Evolutionary conservation across 2,113 vertebrate species (phyloP).

Genomic region (Salvelinus fontinalis): DNA sequence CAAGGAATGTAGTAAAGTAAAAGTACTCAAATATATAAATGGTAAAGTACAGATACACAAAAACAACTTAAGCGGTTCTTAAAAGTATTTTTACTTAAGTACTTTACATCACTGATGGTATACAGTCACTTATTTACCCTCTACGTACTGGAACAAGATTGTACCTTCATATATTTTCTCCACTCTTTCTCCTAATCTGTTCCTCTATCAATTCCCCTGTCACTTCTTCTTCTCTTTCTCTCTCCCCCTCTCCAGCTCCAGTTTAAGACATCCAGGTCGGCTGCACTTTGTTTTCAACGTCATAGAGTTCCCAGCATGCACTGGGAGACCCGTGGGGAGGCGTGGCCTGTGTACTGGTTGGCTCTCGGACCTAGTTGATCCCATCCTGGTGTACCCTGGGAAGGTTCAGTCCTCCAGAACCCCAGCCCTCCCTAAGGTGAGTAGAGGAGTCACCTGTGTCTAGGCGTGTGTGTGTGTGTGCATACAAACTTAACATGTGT

Average conservation of each 20-base stretch:
- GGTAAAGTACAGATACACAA: no score
- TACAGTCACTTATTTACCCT: not conserved
- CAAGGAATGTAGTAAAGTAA: no score
- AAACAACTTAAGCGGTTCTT: no score
- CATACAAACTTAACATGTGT: no score
- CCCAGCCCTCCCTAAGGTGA: slow-evolving; percentile 74
- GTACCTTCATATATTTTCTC: no score
- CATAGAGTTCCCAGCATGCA: slow-evolving; percentile 77
- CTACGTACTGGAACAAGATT: not conserved
- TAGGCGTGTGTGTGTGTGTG: no score
- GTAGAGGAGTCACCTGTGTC: not conserved
- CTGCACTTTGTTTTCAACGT: slow-evolving; percentile 85
- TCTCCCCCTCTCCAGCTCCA: slow-evolving; percentile 75
- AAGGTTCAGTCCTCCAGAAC: slow-evolving; percentile 25
- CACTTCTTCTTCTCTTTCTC: not conserved
- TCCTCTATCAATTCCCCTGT: no score
- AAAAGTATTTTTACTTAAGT: no score
- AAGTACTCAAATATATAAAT: no score
- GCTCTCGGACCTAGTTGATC: slow-evolving; percentile 78
- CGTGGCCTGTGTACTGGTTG: slow-evolving; percentile 92
- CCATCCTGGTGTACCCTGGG: slow-evolving; percentile 59
- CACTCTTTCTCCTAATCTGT: no score
- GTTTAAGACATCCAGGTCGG: slow-evolving; percentile 79
- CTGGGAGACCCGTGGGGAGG: slow-evolving; percentile 55
- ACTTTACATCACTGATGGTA: no score